Percentiles rank a stretch among this genome's conserved stretches.
Conservation (phyloP, 2,113 vertebrate species). For the Colinus virginianus region DNA sequence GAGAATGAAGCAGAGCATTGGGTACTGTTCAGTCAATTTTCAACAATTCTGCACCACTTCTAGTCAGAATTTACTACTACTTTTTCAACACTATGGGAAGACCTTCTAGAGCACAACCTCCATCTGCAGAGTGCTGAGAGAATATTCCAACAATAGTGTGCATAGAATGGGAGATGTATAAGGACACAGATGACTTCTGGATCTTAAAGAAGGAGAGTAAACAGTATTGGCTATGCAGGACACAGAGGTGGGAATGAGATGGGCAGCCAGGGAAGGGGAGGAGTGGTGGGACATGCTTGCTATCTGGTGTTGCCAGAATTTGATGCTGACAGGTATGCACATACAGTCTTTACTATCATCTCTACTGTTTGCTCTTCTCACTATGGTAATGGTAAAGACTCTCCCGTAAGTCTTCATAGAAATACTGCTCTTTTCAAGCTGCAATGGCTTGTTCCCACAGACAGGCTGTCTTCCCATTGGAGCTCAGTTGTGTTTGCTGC, state of each 20-base stretch:
- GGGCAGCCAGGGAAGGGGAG: neutral
- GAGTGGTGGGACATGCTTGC: neutral
- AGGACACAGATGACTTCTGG: neutral
- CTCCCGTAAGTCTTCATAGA: neutral
- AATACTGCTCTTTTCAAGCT: neutral
- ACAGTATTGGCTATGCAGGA: neutral
- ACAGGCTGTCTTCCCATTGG: neutral
- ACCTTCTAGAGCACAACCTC: neutral
- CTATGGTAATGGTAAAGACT: neutral
- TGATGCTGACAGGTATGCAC: neutral
- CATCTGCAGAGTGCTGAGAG: neutral
- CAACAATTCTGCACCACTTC: neutral
- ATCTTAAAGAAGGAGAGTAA: neutral
- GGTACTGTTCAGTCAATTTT: neutral
- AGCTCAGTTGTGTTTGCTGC: neutral
- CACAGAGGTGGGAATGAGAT: neutral
- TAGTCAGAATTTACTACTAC: neutral
- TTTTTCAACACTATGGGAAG: neutral
- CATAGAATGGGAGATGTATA: neutral
- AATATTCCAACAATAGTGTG: neutral
- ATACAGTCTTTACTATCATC: rapidly evolving
- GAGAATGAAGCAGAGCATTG: neutral
- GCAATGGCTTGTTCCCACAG: neutral
- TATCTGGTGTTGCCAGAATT: neutral
- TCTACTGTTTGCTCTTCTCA: neutral